Evolutionary conservation across 2,113 vertebrate species (phyloP).

Genomic region (Vimba vimba): DNA sequence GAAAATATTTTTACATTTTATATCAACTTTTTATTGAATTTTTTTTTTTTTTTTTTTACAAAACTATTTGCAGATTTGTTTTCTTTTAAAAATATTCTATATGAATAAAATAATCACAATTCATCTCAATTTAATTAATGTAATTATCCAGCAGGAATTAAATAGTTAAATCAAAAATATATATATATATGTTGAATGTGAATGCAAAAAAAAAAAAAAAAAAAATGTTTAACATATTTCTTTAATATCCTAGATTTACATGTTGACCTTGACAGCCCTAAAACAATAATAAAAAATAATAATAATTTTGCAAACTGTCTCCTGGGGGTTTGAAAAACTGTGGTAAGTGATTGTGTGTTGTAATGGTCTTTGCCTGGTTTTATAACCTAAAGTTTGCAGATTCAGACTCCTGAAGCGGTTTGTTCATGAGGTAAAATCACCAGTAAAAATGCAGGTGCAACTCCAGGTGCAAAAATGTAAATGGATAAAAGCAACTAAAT

Average conservation of each 20-base stretch:
- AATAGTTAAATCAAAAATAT: not conserved
- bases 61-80: too few species aligned
- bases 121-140: not conserved
- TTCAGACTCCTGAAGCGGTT: not conserved
- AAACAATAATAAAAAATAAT: not conserved
- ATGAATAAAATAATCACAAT: not conserved
- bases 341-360: not conserved
- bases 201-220: too few species aligned
- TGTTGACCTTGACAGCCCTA: not conserved
- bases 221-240: not conserved
- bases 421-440: not conserved
- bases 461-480: not conserved
- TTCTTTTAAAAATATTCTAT: too few species aligned
- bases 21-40: too few species aligned
- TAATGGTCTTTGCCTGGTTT: not conserved
- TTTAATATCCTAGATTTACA: not conserved
- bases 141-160: not conserved
- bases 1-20: too few species aligned
- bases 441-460: not conserved
- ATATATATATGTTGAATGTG: not conserved
- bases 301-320: not conserved
- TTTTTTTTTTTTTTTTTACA: too few species aligned
- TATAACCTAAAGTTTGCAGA: not conserved
- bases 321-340: not conserved
- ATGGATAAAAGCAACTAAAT: not conserved